Conservation (phyloP, 2,797 vertebrate species). For the Sebastes itinus region DNA sequence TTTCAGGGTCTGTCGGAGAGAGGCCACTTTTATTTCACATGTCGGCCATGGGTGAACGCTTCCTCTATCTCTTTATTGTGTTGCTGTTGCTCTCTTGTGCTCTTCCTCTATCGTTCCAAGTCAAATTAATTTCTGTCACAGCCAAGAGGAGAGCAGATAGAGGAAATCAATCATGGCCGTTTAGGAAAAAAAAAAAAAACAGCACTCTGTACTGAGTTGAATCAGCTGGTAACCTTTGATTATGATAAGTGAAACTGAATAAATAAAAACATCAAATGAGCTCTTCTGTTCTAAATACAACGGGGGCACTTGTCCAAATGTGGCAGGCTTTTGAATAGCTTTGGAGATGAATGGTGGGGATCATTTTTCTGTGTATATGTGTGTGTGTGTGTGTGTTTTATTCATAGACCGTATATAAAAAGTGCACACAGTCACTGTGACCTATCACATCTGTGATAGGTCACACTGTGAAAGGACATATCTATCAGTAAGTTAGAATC, state of each 20-base stretch:
- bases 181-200: not conserved
- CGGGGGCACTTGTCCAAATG: conserved; percentile 19
- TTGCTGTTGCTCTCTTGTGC: conserved; percentile 10
- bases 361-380: not conserved
- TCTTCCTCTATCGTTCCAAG: not conserved
- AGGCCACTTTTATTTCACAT: not conserved
- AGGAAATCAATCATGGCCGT: conserved; percentile 45
- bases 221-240: conserved; percentile 53
- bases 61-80: not conserved
- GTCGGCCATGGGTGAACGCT: conserved; percentile 21
- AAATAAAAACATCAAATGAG: conserved; percentile 42
- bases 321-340: not conserved
- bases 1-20: conserved; percentile 30
- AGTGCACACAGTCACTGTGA: not conserved
- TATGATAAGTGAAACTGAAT: conserved; percentile 48
- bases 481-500: too few species aligned
- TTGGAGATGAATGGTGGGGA: conserved; percentile 16
- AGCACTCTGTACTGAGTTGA: conserved; percentile 6
- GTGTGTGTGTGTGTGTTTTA: not conserved
- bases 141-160: conserved; percentile 1
- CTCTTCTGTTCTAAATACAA: conserved; percentile 11
- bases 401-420: not conserved
- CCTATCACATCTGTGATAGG: too few species aligned
- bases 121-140: conserved; percentile 33
- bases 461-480: too few species aligned